Conservation (phyloP, 2,797 vertebrate species). For the Pteronotus mesoamericanus region DNA sequence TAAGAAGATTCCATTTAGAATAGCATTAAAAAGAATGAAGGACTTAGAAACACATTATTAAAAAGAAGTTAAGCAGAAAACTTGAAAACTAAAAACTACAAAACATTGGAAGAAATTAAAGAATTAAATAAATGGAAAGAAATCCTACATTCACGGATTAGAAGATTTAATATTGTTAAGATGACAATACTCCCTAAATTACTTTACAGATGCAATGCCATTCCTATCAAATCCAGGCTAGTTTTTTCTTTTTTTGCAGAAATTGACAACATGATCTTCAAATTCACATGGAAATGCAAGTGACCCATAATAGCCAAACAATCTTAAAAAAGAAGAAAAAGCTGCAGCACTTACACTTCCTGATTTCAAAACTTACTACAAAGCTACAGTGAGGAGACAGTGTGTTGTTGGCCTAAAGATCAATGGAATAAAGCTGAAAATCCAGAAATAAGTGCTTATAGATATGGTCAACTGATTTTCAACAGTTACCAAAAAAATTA, state of each 20-base stretch:
- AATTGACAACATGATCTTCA: background rate
- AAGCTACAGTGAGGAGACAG: background rate
- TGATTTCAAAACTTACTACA: slow-evolving; percentile 11
- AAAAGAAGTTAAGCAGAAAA: background rate
- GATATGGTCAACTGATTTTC: background rate
- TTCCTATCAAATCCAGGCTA: background rate
- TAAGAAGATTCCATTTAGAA: background rate
- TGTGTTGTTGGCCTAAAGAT: background rate
- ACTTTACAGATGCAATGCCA: background rate
- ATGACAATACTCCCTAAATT: background rate
- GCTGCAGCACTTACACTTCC: background rate
- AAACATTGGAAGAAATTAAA: background rate
- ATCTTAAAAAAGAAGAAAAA: too few relatives aligned
- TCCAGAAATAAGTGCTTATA: background rate
- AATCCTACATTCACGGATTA: background rate
- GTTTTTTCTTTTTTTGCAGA: too few relatives aligned
- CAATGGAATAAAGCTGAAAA: background rate
- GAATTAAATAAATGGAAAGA: slow-evolving; percentile 9
- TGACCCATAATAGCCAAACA: too few relatives aligned
- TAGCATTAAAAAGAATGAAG: background rate
- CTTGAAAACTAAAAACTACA: background rate
- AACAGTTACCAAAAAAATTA: slow-evolving; percentile 2
- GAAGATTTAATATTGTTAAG: background rate
- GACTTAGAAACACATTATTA: background rate
- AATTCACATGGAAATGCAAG: background rate